phyloP scores from a whole-genome alignment of 1,140 invertebrate genomes.

The Heliconius melpomene region DNA sequence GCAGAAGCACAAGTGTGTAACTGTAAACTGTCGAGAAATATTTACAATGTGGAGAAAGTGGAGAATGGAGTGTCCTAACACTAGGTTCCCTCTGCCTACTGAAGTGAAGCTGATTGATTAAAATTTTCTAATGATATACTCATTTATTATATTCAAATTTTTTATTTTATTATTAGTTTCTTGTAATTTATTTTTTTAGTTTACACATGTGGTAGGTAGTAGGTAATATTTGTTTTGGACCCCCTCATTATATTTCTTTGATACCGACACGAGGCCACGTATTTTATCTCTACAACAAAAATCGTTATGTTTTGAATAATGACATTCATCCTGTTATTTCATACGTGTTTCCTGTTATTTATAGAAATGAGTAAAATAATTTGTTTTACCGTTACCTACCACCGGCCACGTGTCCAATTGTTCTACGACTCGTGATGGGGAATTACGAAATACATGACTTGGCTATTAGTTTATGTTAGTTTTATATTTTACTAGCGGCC shows the following conservation, averaged over 20 bases:
- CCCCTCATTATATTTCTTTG: neutral
- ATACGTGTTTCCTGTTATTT: conserved; percentile 47
- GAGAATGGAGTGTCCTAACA: too few relatives aligned
- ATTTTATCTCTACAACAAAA: conserved; percentile 20
- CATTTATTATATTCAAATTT: too few relatives aligned
- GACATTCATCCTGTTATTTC: conserved; percentile 57
- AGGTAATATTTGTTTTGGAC: neutral
- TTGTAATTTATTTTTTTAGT: too few relatives aligned
- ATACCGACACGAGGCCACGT: neutral
- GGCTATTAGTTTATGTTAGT: neutral
- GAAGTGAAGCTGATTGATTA: too few relatives aligned
- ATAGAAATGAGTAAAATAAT: conserved; percentile 47
- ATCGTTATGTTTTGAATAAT: conserved; percentile 34
- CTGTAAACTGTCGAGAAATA: too few relatives aligned
- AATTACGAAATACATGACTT: conserved; percentile 32
- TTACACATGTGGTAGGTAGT: too few relatives aligned
- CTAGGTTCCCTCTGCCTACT: too few relatives aligned
- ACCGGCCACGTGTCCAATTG: conserved; percentile 52
- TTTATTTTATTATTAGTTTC: too few relatives aligned
- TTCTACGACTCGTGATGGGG: conserved; percentile 40
- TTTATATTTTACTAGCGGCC: neutral
- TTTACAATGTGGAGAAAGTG: too few relatives aligned
- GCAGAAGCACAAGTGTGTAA: too few relatives aligned
- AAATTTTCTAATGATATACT: too few relatives aligned
- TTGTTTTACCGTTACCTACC: conserved; percentile 45